phyloP scores from a whole-genome alignment of 2,797 vertebrate genomes.

The Enteromius afrohamiltoni region DNA sequence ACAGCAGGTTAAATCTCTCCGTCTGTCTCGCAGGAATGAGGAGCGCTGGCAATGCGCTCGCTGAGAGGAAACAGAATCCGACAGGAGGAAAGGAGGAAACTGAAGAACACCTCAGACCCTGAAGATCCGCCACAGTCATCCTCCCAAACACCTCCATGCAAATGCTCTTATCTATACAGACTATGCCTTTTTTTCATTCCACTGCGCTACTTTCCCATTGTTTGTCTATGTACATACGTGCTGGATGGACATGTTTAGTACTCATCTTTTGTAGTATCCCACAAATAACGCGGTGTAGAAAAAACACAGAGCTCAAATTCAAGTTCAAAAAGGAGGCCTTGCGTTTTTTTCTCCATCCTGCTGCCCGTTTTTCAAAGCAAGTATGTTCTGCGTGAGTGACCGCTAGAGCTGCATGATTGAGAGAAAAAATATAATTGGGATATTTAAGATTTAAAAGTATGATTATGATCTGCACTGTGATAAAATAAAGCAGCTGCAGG shows the following conservation, averaged over 20 bases:
- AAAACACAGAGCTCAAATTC: background rate
- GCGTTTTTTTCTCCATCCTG: background rate
- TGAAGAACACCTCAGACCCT: background rate
- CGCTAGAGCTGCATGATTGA: background rate
- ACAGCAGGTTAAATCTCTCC: conserved; percentile 36
- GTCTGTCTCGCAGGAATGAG: conserved; percentile 48
- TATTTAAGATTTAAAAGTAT: background rate
- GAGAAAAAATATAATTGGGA: background rate
- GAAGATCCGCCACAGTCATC: conserved; percentile 6
- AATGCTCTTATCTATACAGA: background rate
- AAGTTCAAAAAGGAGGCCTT: background rate
- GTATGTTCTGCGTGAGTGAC: background rate
- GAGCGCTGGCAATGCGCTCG: conserved; percentile 39
- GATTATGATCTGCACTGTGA: background rate
- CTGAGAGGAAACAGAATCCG: conserved; percentile 17
- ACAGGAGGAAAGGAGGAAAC: conserved; percentile 33
- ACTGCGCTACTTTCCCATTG: background rate
- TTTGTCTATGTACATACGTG: background rate
- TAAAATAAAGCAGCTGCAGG: background rate
- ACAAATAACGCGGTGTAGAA: background rate
- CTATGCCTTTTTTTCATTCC: background rate
- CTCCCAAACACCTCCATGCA: background rate
- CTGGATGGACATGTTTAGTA: background rate
- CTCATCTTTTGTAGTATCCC: background rate
- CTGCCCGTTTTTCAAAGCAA: background rate